These are phyloP conservation scores for Gonatopus flavifemur DNA, from an alignment of 1,140 invertebrate genomes.

Conservation along the genomic window DNA sequence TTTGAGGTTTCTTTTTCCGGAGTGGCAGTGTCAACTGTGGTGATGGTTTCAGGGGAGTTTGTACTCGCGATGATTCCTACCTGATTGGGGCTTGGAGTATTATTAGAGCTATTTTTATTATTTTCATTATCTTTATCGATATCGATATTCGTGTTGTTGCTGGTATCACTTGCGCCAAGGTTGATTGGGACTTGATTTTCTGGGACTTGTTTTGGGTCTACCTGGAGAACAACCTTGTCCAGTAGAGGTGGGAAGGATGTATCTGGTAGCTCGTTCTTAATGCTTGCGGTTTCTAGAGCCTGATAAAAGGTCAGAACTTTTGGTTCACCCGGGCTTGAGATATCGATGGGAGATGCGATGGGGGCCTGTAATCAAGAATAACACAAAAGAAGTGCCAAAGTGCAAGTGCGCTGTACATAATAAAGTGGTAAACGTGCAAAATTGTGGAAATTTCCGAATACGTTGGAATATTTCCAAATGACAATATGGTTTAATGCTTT, in stretches of 20 bases:
- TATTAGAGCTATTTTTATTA: conserved; percentile 39
- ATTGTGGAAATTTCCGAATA: no score
- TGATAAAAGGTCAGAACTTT: conserved; percentile 51
- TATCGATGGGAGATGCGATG: conserved; percentile 34
- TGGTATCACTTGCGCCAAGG: conserved; percentile 37
- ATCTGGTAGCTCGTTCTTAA: conserved; percentile 48
- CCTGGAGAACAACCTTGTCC: conserved; percentile 26
- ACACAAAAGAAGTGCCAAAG: no score
- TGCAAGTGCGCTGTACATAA: conserved; percentile 52
- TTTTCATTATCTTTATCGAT: no score
- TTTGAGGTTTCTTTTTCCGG: conserved; percentile 14
- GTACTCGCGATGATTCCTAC: conserved; percentile 28
- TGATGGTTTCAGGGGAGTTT: conserved; percentile 30
- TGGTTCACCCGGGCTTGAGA: conserved; percentile 48
- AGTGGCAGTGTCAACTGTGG: conserved; percentile 17
- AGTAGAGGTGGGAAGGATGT: conserved; percentile 7
- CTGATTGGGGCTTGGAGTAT: conserved; percentile 32
- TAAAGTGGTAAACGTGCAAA: no score
- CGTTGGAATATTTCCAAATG: no score
- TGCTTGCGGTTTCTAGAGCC: conserved; percentile 49
- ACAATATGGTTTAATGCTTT: no score
- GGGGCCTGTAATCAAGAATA: conserved; percentile 53
- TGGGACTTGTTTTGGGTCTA: no score
- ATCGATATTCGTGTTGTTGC: conserved; percentile 33
- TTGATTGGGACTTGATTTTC: no score